Base-by-base conservation (phyloP, 2,888 invertebrate species). In the Calameuta filiformis region DNA sequence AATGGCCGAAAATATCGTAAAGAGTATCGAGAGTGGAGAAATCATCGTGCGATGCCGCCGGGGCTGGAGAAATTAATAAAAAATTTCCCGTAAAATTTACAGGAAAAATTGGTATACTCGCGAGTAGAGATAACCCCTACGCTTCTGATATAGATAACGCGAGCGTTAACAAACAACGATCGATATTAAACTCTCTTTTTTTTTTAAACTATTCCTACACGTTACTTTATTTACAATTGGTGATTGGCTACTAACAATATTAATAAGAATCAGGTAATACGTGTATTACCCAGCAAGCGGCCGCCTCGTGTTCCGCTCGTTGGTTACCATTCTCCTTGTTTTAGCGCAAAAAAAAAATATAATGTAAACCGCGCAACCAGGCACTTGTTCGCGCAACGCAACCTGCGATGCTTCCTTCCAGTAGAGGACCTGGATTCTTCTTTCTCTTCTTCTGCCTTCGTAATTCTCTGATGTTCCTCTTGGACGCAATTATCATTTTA, bases 161-260 rank as follows among this genome's bases (percentile, higher is more conserved):
- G 56, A 23, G 56, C 23, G 23, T 56, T 56, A 9, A 56, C 23
- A 56, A 56, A 56, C 56, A 56, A 56, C 9, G 56, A 56, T 23
- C 56, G 56, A 56, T 56, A 56, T 56, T 56, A 56, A 56, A 56
- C 23, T 56, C 56, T 56, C n/a, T 9, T 23, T 35, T 77, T 77
- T 81, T 77, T 79, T 81, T 77, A 79, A 85, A 73, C 69, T 79
- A 84, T 77, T 77, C 71, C 82, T 87, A 86, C 68, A 76, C 73
- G 81, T 85, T 84, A 84, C 77, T 84, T 84, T 88, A 87, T 87
- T 86, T 87, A 87, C 86, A 86, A 76, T 83, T 82, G 74, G 82
- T 77, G 81, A 85, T 85, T 80, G 80, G 80, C 79, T 84, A 87
- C 83, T 75, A 79, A 85, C 80, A 82, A 81, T 85, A 81, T 82